phyloP scores from a whole-genome alignment of 2,113 vertebrate genomes.

The Cryptoleucopteryx plumbea region DNA sequence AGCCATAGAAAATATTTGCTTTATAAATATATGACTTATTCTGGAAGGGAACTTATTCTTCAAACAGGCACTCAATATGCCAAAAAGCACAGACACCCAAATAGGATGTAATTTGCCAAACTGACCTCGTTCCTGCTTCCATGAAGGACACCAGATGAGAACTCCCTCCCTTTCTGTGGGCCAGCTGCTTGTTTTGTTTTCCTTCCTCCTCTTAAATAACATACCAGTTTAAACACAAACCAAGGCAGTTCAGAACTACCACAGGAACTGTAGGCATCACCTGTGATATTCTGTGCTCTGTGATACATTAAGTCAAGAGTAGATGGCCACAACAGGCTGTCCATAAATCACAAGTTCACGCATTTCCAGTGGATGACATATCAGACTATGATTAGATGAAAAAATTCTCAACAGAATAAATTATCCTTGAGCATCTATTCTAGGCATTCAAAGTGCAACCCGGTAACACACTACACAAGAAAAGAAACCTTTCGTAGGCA shows the following conservation, averaged over 20 bases:
- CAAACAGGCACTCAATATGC: not conserved
- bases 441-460: not conserved
- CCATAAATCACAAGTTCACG: not conserved
- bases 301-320: not conserved
- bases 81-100: not conserved
- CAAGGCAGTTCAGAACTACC: not conserved
- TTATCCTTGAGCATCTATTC: not conserved
- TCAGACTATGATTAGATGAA: not conserved
- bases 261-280: not conserved
- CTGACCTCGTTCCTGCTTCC: not conserved
- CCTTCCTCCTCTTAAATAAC: not conserved
- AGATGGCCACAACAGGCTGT: not conserved
- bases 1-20: not conserved
- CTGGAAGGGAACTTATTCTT: not conserved
- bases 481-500: not conserved
- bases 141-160: not conserved
- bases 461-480: not conserved
- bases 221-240: not conserved
- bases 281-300: not conserved
- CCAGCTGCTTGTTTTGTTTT: not conserved
- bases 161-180: not conserved
- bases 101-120: not conserved
- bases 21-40: not conserved
- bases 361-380: not conserved
- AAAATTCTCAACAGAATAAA: not conserved